A percentile compares a stretch with the other conserved stretches of the same genome.
These are phyloP conservation scores for Oncorhynchus clarkii DNA, from an alignment of 2,113 vertebrate species.

Conservation along the genomic window DNA sequence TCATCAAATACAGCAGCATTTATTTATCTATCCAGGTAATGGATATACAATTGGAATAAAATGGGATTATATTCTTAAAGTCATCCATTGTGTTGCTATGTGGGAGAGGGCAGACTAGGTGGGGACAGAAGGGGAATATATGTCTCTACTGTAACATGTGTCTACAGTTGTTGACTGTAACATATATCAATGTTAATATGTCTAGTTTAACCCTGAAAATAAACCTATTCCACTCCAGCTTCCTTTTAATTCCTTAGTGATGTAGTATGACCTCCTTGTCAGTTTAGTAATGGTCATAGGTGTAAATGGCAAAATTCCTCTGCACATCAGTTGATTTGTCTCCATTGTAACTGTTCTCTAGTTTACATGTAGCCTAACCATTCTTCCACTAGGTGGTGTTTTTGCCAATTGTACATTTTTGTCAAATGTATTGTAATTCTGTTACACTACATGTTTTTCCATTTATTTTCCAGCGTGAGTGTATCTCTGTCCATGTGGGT, in stretches of 20 bases:
- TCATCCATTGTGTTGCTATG: conserved; percentile 4
- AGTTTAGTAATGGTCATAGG: background rate
- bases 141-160: conserved; percentile 35
- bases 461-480: conserved; percentile 62
- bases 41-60: no score
- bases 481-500: conserved; percentile 71
- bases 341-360: background rate
- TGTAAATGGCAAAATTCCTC: background rate
- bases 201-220: conserved; percentile 33
- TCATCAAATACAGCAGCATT: no score
- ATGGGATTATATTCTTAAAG: background rate
- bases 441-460: background rate
- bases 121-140: conserved; percentile 37
- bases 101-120: conserved; percentile 49
- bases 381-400: no score
- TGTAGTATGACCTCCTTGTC: no score
- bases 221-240: conserved; percentile 17
- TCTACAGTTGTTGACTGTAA: background rate
- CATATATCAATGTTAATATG: conserved; percentile 6
- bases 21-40: no score
- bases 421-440: background rate
- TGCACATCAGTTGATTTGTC: background rate
- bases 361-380: no score
- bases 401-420: background rate
- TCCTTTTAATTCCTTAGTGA: background rate